Evolutionary conservation across 2,797 vertebrate species (phyloP), one percentile per base, ranked within the genome.

Genomic region (Sylvilagus floridanus): DNA sequence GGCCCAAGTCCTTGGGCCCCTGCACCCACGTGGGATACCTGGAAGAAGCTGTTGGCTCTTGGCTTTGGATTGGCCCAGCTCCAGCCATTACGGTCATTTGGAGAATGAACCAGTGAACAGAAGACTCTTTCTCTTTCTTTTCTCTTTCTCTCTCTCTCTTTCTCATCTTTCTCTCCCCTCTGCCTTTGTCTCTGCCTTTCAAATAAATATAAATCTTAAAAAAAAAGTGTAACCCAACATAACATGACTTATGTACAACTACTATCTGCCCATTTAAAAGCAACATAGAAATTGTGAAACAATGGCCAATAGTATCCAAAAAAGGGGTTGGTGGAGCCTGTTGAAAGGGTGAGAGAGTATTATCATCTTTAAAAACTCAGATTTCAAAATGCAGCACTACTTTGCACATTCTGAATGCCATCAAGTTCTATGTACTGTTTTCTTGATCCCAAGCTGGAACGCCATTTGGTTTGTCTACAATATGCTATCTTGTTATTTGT

Each of bases 401-500:
- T 66, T 2, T 52, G 13, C 19, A 95, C 42, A 37, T 86, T 91
- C 12, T 73, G 28, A 92, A 95, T 79, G 26, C 63, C 66, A 65
- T 52, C 1, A 77, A 13, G 7, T 30, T 72, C n/a, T 63, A 1
- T 60, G 42, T 17, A 85, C 62, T 19, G 2, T 2, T 42, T 92
- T 88, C 52, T 86, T 77, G 54, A 1, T 16, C 54, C 22, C 82
- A 78, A 88, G 9, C 3, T 90, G 1, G 14, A 95, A 57, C 22
- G 79, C 71, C 85, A 19, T 72, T 84, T 90, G 35, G 30, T 86
- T 94, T 94, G 57, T 83, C 50, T 84, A 35, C 10, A 78, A 84
- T 57, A 54, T 60, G 28, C 63, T 54, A 73, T 72, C 50, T 57
- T 95, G n/a, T 81, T 87, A 90, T 89, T 87, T 95, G 62, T 88